Percentiles rank a stretch among this genome's conserved stretches.
Conservation (phyloP, 1,140 invertebrate species). For the Pararge aegeria region DNA sequence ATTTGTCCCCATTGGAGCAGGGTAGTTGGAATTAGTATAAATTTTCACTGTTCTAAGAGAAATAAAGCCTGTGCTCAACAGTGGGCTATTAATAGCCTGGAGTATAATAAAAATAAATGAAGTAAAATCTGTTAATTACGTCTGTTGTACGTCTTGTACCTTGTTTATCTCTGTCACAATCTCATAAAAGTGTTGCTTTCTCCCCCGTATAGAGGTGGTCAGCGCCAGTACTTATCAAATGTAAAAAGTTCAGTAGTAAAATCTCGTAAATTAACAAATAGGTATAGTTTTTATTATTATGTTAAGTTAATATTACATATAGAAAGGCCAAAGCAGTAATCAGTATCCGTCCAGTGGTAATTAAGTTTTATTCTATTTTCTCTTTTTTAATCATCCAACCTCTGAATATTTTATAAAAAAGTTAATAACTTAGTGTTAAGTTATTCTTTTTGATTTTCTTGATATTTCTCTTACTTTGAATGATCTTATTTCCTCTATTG, state of each 20-base stretch:
- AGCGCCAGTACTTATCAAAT: neutral
- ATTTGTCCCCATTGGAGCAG: too few relatives aligned
- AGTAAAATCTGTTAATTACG: too few relatives aligned
- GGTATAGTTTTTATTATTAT: constrained; percentile 13
- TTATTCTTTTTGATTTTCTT: neutral
- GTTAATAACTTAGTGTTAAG: neutral
- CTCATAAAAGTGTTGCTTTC: too few relatives aligned
- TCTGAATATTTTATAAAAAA: neutral
- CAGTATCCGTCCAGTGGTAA: constrained; percentile 76
- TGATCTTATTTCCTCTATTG: neutral
- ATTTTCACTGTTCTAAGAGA: too few relatives aligned
- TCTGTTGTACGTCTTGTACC: neutral
- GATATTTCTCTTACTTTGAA: too few relatives aligned
- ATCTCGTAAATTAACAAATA: neutral
- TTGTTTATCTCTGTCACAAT: neutral
- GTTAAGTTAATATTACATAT: constrained; percentile 32
- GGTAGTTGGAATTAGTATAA: too few relatives aligned
- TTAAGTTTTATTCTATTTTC: constrained; percentile 51
- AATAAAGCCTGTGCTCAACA: too few relatives aligned
- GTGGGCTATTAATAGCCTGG: too few relatives aligned
- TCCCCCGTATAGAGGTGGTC: too few relatives aligned
- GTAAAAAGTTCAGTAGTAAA: neutral
- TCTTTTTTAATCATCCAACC: constrained; percentile 18
- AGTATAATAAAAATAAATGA: too few relatives aligned
- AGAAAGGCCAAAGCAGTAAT: constrained; percentile 73